Conservation (phyloP, 2,113 vertebrate genomes). For the Varanus komodoensis region DNA sequence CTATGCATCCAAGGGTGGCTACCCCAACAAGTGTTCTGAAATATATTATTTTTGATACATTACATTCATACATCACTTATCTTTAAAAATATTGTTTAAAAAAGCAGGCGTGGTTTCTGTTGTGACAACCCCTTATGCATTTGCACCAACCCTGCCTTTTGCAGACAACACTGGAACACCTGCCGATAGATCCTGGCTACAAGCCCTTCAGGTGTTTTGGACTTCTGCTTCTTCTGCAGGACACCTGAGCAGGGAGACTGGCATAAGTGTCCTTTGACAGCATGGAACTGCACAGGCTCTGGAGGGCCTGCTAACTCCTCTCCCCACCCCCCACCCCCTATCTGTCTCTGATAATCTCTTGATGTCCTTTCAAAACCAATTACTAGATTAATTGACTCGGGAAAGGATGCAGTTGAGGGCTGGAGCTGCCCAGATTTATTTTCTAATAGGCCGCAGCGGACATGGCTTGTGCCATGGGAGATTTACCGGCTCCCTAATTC, state of each 20-base stretch:
- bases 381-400: slow-evolving; percentile 75
- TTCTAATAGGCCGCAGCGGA: slow-evolving; percentile 47
- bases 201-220: background rate
- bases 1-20: too few species aligned
- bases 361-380: slow-evolving; percentile 74
- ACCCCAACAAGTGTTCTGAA: too few species aligned
- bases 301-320: background rate
- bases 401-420: slow-evolving; percentile 57
- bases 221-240: background rate
- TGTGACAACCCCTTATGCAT: background rate
- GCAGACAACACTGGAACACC: too few species aligned
- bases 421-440: slow-evolving; percentile 67
- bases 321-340: background rate
- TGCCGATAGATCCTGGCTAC: background rate
- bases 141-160: background rate
- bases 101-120: background rate
- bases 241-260: too few species aligned
- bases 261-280: background rate
- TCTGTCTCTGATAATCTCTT: slow-evolving; percentile 55
- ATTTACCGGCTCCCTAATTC: slow-evolving; percentile 72
- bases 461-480: slow-evolving; percentile 61
- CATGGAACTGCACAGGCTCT: background rate
- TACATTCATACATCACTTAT: too few species aligned
- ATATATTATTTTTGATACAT: too few species aligned
- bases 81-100: background rate